phyloP scores from a whole-genome alignment of 2,113 vertebrate species.

The Canis aureus region DNA sequence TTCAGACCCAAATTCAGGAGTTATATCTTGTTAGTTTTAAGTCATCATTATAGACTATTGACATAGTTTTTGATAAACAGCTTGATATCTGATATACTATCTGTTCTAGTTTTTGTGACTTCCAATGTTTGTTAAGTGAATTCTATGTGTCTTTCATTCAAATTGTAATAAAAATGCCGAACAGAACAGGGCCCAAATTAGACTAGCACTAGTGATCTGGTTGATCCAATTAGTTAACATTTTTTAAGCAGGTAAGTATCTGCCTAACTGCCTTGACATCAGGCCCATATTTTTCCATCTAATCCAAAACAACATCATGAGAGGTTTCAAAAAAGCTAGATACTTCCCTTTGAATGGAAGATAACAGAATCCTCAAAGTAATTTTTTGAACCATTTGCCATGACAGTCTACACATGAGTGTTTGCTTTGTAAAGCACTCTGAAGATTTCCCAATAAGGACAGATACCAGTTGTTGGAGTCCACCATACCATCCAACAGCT shows the following conservation, averaged over 20 bases:
- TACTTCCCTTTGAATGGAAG: background rate
- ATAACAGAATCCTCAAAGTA: background rate
- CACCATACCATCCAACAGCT: background rate
- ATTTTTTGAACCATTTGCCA: conserved; percentile 49
- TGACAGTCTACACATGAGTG: background rate
- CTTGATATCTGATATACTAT: background rate
- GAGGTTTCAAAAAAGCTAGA: background rate
- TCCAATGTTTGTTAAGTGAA: background rate
- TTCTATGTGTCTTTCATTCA: background rate
- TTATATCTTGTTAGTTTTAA: conserved; percentile 26
- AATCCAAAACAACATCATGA: background rate
- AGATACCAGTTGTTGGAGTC: background rate
- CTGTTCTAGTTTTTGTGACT: background rate
- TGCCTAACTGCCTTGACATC: background rate
- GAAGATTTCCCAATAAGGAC: background rate
- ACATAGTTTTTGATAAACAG: background rate
- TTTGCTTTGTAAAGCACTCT: conserved; percentile 31
- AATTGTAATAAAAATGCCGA: conserved; percentile 37
- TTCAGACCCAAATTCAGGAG: conserved; percentile 4
- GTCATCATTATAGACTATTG: background rate
- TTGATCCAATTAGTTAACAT: background rate
- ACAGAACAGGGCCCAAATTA: background rate
- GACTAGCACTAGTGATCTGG: background rate
- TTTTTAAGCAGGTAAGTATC: background rate
- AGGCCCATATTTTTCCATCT: background rate